Evolutionary conservation across 2,797 vertebrate species (phyloP), one percentile per base, ranked within the genome.

Genomic region (Falco cherrug): DNA sequence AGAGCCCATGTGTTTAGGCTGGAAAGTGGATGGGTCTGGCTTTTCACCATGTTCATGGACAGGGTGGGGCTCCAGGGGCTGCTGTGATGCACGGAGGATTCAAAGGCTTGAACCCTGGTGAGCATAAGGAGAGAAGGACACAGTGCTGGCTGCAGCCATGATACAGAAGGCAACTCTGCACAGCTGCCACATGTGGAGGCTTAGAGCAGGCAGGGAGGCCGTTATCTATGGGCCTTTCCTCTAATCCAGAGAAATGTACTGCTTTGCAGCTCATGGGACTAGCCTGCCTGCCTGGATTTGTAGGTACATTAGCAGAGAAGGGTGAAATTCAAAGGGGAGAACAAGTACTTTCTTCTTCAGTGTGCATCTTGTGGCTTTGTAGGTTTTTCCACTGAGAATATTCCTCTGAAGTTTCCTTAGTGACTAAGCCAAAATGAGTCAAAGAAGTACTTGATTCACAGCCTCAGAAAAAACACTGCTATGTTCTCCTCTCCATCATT

Each of bases 341-440:
- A 91, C 83, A 93, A 90, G 80, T 39, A 78, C 5, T 15, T 90
- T 71, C n/a, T 94, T 96, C 79, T 94, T 95, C 84, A 29, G 2
- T 48, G 41, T 77, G 33, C 50, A 75, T 93, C 89, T 73, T 91
- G 91, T 79, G 91, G 90, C 73, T 91, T 92, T 78, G 50, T 50
- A 89, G 45, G 4, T 85, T 95, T 96, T 96, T 89, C 91, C 82
- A 77, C 84, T 59, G 31, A 76, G 63, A 89, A 76, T 80, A 59
- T 79, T 87, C 24, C 78, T 90, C 86, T 93, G 79, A 93, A 81
- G 4, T 92, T 91, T 94, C 59, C 65, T 94, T 78, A 94, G 73
- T 91, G 33, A 88, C 56, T 71, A 81, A 87, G 79, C 79, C 87
- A 95, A 93, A 89, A 89, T 16, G 6, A 19, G 5, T 93, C 76